phyloP scores from a whole-genome alignment of 2,888 invertebrate species.

The Aelia acuminata region DNA sequence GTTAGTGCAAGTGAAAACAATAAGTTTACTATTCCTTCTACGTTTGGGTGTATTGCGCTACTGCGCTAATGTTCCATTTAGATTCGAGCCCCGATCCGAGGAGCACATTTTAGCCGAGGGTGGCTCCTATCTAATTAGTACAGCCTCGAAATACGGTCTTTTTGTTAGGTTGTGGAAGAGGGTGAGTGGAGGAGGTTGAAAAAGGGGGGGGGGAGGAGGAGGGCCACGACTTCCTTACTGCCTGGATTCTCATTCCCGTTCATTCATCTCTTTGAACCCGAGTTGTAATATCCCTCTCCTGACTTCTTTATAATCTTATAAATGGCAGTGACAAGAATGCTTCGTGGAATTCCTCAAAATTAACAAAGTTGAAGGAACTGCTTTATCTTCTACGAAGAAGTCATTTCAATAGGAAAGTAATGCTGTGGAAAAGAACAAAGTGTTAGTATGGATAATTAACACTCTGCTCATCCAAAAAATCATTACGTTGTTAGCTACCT shows the following conservation, averaged over 20 bases:
- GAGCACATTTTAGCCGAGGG: conserved; percentile 1
- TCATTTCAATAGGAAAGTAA: neutral
- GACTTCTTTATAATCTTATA: neutral
- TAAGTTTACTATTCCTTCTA: conserved; percentile 3
- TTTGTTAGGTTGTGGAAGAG: neutral
- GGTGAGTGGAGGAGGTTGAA: neutral
- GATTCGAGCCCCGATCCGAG: neutral
- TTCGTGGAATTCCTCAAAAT: neutral
- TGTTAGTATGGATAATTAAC: too few relatives aligned
- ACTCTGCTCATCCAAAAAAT: too few relatives aligned
- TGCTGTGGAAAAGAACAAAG: neutral
- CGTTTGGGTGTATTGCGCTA: neutral
- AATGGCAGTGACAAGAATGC: neutral
- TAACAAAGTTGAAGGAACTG: neutral
- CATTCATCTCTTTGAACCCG: neutral
- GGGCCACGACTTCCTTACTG: neutral
- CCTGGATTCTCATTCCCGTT: neutral
- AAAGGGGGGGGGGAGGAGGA: neutral
- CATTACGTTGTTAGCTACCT: too few relatives aligned
- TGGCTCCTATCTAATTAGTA: conserved; percentile 19
- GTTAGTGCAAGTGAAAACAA: neutral
- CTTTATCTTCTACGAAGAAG: neutral
- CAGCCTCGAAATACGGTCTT: neutral
- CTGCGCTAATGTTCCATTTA: neutral
- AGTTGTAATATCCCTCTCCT: neutral